These are phyloP conservation scores for Hestina assimilis DNA, from an alignment of 1,140 invertebrate genomes.

Conservation along the genomic window DNA sequence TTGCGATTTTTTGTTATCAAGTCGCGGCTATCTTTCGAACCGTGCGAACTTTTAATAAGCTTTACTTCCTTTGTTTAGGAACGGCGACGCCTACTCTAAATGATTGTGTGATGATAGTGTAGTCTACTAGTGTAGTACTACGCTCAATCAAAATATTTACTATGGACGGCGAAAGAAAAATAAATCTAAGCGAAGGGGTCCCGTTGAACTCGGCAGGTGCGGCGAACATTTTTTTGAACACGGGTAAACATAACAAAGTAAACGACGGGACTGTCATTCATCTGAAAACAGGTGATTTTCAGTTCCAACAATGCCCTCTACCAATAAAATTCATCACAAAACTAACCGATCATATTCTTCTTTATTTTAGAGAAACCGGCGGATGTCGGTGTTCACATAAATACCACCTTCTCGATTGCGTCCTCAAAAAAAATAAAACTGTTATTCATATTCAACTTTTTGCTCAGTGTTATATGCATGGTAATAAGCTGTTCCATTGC, in stretches of 20 bases:
- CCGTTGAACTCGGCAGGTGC: slow-evolving; percentile 65
- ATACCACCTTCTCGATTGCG: slow-evolving; percentile 69
- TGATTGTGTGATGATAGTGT: slow-evolving; percentile 49
- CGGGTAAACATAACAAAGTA: slow-evolving; percentile 61
- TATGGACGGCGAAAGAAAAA: slow-evolving; percentile 67
- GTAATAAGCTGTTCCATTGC: slow-evolving; percentile 59
- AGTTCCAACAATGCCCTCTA: slow-evolving; percentile 21
- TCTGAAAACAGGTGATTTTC: slow-evolving; percentile 68
- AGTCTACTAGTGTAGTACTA: slow-evolving; percentile 44
- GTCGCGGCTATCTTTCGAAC: slow-evolving; percentile 53
- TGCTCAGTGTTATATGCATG: slow-evolving; percentile 65
- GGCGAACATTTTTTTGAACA: slow-evolving; percentile 70
- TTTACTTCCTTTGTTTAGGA: slow-evolving; percentile 72
- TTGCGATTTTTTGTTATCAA: slow-evolving; percentile 59
- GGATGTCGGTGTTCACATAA: slow-evolving; percentile 70
- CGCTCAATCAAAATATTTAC: slow-evolving; percentile 44
- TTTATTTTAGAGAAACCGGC: slow-evolving; percentile 61
- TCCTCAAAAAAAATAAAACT: slow-evolving; percentile 75
- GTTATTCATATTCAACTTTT: slow-evolving; percentile 66
- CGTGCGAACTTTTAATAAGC: slow-evolving; percentile 67
- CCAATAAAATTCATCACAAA: background rate
- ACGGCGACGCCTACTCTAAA: slow-evolving; percentile 59
- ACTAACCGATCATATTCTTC: slow-evolving; percentile 21
- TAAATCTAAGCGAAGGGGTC: slow-evolving; percentile 60
- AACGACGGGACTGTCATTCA: slow-evolving; percentile 69